Evolutionary conservation across 2,113 vertebrate genomes (phyloP), one percentile per base, ranked within the genome.

Genomic region (Corythoichthys haematopterus): DNA sequence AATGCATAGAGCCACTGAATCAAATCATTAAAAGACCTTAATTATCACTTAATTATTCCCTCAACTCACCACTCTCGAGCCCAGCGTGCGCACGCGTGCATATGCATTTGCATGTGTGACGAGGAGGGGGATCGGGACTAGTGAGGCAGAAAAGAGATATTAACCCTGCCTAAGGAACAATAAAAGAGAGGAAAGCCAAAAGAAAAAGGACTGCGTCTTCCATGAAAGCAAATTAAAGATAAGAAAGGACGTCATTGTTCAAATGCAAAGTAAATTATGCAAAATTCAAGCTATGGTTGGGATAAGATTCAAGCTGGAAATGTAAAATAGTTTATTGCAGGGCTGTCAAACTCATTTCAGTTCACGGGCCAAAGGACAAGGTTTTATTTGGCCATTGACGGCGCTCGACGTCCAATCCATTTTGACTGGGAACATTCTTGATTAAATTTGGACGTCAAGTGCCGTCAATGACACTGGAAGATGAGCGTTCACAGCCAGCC

Each of bases 41-140:
- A 92, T 93, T 92, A 92, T 90, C 87, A 88, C 89, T 90, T 92
- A 91, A 93, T 93, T 93, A 91, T 92, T 91, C 87, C 84, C 79
- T 72, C 84, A 84, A 83, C 88, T 85, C 79, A 76, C 78, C 77
- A 80, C 70, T 84, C 88, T 80, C 66, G 77, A 78, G 78, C 70
- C 73, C 28, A 62, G 76, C 75, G 80, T 79, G 74, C 50, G 66
- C 46, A n/a, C 58, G 65, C 14, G 72, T 68, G 79, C 81, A 79
- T 81, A 82, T 69, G 86, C 81, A 82, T 80, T 83, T 86, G 86
- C 85, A 86, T 81, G 80, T 80, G 80, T 77, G 85, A 80, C 74
- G 75, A 77, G 76, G 78, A 82, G 81, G 80, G 60, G 83, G 84
- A 80, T 52, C 78, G 69, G 76, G 73, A 74, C 84, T 84, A 85